These are phyloP conservation scores for Hecatera dysodea DNA, from an alignment of 2,888 invertebrate genomes.

Conservation along the genomic window DNA sequence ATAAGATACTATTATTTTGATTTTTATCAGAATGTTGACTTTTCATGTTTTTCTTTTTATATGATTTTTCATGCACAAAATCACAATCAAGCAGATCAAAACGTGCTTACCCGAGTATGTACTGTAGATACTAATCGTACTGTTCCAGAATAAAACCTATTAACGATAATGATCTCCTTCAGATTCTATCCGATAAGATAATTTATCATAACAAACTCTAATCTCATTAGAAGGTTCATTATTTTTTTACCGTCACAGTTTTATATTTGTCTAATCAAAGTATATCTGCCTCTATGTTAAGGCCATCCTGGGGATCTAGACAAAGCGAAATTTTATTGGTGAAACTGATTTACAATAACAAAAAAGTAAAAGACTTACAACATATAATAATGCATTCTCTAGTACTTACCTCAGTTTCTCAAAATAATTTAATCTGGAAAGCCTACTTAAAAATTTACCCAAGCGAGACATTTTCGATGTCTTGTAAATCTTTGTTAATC, in stretches of 20 bases:
- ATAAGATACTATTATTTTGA: no score
- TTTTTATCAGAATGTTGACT: no score
- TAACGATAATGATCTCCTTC: conserved; percentile 2
- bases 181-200: conserved; percentile 2
- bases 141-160: neutral
- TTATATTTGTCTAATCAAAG: neutral
- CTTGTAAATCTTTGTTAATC: neutral
- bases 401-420: neutral
- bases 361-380: no score
- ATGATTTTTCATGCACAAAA: no score
- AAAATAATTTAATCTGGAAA: neutral
- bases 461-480: neutral
- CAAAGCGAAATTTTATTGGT: no score
- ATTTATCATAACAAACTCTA: neutral
- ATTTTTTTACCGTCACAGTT: neutral
- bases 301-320: neutral
- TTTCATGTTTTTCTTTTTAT: no score
- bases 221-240: neutral
- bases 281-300: neutral
- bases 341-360: no score
- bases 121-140: neutral
- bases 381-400: neutral
- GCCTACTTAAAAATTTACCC: no score
- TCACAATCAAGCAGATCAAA: neutral
- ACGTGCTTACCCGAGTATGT: neutral